These are phyloP conservation scores for Diarsia mendica DNA, from an alignment of 2,888 invertebrate genomes.

Conservation along the genomic window DNA sequence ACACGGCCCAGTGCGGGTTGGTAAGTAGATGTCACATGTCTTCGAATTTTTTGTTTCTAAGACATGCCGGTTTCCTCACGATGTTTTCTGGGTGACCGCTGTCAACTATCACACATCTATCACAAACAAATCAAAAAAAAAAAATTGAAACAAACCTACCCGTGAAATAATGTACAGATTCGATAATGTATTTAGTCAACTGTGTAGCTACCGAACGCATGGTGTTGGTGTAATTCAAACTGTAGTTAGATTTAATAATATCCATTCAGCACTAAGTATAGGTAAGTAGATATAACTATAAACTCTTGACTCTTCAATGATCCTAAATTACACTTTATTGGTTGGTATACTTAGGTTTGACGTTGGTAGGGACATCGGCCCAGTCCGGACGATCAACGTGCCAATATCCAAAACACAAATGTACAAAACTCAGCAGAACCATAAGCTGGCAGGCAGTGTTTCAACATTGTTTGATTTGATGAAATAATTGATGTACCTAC, in stretches of 20 bases:
- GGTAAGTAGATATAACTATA: neutral
- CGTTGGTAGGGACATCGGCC: neutral
- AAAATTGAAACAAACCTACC: neutral
- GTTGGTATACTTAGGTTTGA: too few species aligned
- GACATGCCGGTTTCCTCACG: too few species aligned
- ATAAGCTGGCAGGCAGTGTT: slow-evolving; percentile 33
- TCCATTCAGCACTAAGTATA: neutral
- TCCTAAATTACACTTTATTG: neutral
- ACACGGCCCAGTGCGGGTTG: too few species aligned
- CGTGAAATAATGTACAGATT: neutral
- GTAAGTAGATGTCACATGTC: too few species aligned
- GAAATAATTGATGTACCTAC: slow-evolving; percentile 72
- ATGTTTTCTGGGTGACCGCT: too few species aligned
- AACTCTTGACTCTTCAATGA: neutral
- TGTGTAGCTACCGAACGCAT: neutral
- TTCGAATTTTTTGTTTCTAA: too few species aligned
- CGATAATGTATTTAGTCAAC: neutral
- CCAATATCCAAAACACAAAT: slow-evolving; percentile 4
- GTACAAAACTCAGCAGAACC: slow-evolving; percentile 2
- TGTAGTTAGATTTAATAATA: neutral
- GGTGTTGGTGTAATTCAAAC: neutral
- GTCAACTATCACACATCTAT: neutral
- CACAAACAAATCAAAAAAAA: neutral
- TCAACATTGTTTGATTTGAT: slow-evolving; percentile 65
- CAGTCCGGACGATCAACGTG: neutral